phyloP scores from a whole-genome alignment of 2,888 invertebrate genomes.

The Campoletis raptor region DNA sequence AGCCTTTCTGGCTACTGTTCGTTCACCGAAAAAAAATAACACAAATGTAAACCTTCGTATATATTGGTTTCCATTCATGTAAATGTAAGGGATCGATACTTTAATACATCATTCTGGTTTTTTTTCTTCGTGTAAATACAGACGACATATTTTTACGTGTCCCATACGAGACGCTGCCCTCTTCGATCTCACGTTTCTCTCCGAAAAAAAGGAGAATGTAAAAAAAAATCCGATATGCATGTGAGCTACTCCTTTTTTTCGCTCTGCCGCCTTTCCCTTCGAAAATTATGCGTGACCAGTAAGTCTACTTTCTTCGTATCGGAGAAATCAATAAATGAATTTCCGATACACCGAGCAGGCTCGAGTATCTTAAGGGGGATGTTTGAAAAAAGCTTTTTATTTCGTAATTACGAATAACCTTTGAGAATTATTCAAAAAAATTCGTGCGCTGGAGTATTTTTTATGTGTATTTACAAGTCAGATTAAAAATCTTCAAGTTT shows the following conservation, averaged over 20 bases:
- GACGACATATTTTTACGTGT: slow-evolving; percentile 23
- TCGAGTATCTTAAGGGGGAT: neutral
- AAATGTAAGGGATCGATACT: neutral
- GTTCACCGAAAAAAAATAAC: slow-evolving; percentile 14
- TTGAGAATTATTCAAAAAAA: neutral
- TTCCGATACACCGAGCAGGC: slow-evolving; percentile 5
- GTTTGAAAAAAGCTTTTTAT: neutral
- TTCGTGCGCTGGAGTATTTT: too few species aligned
- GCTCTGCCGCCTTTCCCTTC: slow-evolving; percentile 60
- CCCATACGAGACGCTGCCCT: neutral
- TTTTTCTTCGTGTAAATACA: slow-evolving; percentile 6
- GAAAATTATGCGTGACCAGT: slow-evolving; percentile 42
- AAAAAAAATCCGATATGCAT: slow-evolving; percentile 46
- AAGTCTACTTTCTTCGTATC: slow-evolving; percentile 63
- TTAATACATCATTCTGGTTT: neutral
- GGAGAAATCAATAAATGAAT: slow-evolving; percentile 48
- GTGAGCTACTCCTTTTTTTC: slow-evolving; percentile 26
- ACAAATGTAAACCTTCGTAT: neutral
- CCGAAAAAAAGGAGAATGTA: slow-evolving; percentile 34
- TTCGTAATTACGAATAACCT: neutral
- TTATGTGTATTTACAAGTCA: too few species aligned
- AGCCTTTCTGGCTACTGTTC: slow-evolving; percentile 50
- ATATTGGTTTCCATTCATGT: slow-evolving; percentile 15
- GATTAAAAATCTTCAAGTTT: neutral
- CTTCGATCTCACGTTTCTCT: slow-evolving; percentile 54